Base-by-base conservation (phyloP, 1,140 invertebrate genomes). In the Centruroides vittatus region DNA sequence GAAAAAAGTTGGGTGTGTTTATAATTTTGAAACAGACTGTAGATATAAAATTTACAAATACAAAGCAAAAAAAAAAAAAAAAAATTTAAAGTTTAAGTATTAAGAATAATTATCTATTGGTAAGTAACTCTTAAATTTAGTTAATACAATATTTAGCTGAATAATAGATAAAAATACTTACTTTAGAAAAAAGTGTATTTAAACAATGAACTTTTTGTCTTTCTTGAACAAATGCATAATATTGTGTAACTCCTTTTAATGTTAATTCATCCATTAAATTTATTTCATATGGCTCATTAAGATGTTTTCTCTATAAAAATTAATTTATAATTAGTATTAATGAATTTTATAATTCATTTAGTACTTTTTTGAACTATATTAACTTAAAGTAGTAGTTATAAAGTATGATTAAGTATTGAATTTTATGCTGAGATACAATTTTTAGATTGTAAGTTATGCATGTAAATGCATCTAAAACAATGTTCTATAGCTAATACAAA, bases 231-330 rank as follows among this genome's bases (percentile, higher is more conserved):
- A 98, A 99, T 69, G 96, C 97, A 80, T 99, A 99, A 82, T 98
- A 99, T 78, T 99, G 97, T 67, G 97, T 99, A 57, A 99, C 94
- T 75, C 97, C 97, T 76, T 99, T 98, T 50, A 99, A 75, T 63
- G 97, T 99, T 64, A 99, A 79, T 75, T 99, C 97, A 73, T 99
- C 96, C 97, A 99, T 99, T 68, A 99, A 81, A 78, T 99, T 99
- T 69, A 99, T 98, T 77, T 99, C 96, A 74, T 98, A 97, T 54
- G 96, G 94, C 75, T 94, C 87, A 69, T 85, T 84, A 72, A 98
- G 83, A 75, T 98, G 92, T 75, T 95, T 97, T 73, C 88, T 86
- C 81, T 82, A 68, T 23, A 72, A 73, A 59, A 64, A 62, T 67
- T 64, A 59, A 53, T 36, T 34, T 53, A 3, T 5, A 23, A 51